Percentiles rank a stretch among this genome's conserved stretches.
phyloP scores from a whole-genome alignment of 2,113 vertebrate species.

The Todiramphus saurophagus region DNA sequence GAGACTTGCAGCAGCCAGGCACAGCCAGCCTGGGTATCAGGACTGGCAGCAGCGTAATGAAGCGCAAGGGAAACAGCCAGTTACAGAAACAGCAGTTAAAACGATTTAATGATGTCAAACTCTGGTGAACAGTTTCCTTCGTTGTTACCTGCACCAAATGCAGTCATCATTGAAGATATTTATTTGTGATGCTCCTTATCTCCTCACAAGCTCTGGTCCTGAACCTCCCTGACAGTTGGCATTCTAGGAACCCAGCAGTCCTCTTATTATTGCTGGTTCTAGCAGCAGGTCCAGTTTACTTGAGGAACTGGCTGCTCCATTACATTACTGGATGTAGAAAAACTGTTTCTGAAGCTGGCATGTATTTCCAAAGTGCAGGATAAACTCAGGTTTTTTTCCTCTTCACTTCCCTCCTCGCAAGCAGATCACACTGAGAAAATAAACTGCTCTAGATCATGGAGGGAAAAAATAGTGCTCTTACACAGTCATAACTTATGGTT shows the following conservation, averaged over 20 bases:
- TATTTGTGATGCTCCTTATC: not conserved
- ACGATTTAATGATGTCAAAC: not conserved
- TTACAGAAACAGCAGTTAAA: not conserved
- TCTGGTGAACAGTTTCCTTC: not conserved
- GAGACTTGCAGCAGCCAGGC: not conserved
- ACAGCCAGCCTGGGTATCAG: not conserved
- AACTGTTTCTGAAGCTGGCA: not conserved
- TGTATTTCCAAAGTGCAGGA: not conserved
- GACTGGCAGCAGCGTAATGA: not conserved
- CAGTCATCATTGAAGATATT: not conserved
- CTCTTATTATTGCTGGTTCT: not conserved
- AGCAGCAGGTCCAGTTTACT: not conserved
- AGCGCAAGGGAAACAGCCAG: not conserved
- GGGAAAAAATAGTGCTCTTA: constrained; percentile 6
- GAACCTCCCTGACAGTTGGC: not conserved
- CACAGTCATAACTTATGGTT: constrained; percentile 2
- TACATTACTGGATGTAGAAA: not conserved
- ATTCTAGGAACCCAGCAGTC: not conserved
- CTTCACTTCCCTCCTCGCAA: not conserved
- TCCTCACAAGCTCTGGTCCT: not conserved
- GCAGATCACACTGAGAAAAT: constrained; percentile 37
- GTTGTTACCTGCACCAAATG: not conserved
- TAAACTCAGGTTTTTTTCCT: not conserved
- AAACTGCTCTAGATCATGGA: not conserved
- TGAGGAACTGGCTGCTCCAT: not conserved